Percentiles rank a stretch among this genome's conserved stretches.
Conservation (phyloP, 2,797 vertebrate genomes). For the Meriones psammophilus region DNA sequence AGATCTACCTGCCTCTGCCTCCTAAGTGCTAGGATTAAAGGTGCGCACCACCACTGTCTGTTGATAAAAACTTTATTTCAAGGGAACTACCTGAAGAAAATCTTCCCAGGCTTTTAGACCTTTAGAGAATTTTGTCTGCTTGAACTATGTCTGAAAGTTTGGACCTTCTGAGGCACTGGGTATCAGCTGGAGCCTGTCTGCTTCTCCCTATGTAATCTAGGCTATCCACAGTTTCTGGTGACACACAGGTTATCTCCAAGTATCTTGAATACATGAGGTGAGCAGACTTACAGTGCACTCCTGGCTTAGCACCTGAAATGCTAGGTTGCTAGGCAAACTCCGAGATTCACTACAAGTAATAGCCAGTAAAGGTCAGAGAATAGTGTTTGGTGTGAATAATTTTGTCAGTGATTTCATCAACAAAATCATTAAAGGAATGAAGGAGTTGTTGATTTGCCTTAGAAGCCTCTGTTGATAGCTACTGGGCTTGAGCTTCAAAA, state of each 20-base stretch:
- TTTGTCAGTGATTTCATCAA: slow-evolving; percentile 10
- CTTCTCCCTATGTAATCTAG: background rate
- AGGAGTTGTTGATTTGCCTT: background rate
- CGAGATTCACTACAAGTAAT: slow-evolving; percentile 53
- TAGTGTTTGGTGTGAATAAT: background rate
- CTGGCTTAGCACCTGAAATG: background rate
- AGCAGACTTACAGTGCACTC: background rate
- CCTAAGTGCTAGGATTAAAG: background rate
- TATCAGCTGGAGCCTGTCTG: background rate
- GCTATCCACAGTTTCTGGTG: background rate
- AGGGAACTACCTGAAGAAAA: background rate
- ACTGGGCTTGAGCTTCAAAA: background rate
- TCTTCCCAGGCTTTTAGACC: background rate
- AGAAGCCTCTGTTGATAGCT: background rate
- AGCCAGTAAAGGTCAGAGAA: slow-evolving; percentile 71
- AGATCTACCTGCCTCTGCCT: background rate
- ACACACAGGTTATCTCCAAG: background rate
- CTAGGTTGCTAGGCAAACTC: background rate
- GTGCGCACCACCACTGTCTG: background rate
- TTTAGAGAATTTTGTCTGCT: background rate
- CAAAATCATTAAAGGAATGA: slow-evolving; percentile 37
- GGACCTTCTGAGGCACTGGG: background rate
- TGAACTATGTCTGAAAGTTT: background rate
- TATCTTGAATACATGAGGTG: background rate
- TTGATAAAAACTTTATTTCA: background rate